phyloP scores from a whole-genome alignment of 2,113 vertebrate genomes.

The Cynoglossus semilaevis region DNA sequence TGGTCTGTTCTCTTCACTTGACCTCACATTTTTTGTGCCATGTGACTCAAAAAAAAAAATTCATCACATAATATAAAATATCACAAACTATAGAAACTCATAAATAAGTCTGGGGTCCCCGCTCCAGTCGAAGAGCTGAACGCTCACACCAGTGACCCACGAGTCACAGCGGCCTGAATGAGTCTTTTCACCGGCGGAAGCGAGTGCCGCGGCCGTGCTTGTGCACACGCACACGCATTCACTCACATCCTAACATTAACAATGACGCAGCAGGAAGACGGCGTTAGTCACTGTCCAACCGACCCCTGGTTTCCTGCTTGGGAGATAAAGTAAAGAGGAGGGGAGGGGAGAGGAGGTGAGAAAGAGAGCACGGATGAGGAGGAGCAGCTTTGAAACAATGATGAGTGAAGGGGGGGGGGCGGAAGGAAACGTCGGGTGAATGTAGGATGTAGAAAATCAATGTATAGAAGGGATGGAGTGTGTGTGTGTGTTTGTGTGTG shows the following conservation, averaged over 20 bases:
- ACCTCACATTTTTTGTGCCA: no score
- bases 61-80: no score
- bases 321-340: conserved; percentile 26
- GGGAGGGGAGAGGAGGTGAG: conserved; percentile 20
- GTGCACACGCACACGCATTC: background rate
- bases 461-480: conserved; percentile 2
- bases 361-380: conserved; percentile 27
- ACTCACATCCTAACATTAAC: conserved; percentile 42
- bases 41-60: no score
- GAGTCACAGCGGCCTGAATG: conserved; percentile 20
- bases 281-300: conserved; percentile 52
- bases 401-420: conserved; percentile 45
- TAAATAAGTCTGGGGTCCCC: no score
- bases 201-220: background rate
- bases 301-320: conserved; percentile 59
- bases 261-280: conserved; percentile 57
- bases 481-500: background rate
- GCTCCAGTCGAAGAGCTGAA: no score
- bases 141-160: background rate
- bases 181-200: conserved; percentile 2
- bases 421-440: conserved; percentile 34
- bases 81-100: no score
- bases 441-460: conserved; percentile 27
- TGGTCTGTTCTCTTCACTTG: no score
- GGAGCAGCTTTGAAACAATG: conserved; percentile 22